Percentiles rank a stretch among this genome's conserved stretches.
Evolutionary conservation across 1,140 invertebrate genomes (phyloP).

Genomic region (Caenorhabditis tropicalis): DNA sequence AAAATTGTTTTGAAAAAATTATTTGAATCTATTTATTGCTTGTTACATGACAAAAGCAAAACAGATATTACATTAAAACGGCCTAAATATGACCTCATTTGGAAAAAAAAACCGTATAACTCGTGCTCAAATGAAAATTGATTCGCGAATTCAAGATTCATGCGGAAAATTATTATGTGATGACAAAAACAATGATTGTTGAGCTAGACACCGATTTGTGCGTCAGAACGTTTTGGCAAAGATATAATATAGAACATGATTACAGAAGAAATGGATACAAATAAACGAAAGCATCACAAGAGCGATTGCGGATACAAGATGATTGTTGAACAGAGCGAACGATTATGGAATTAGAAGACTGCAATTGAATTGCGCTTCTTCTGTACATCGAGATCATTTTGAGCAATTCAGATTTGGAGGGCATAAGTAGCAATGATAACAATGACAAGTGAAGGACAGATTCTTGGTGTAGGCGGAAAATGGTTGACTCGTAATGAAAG

Average conservation of each 20-base stretch:
- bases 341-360: not conserved
- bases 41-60: not conserved
- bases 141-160: not conserved
- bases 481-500: conserved; percentile 21
- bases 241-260: not conserved
- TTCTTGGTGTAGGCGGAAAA: conserved; percentile 11
- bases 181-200: not conserved
- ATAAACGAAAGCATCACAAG: conserved; percentile 1
- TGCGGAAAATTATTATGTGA: not conserved
- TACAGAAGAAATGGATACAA: not conserved
- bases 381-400: conserved; percentile 38
- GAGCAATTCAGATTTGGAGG: not conserved
- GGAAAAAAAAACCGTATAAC: conserved; percentile 25
- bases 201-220: conserved; percentile 33
- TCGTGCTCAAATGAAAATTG: not conserved
- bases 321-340: not conserved
- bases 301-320: conserved; percentile 11
- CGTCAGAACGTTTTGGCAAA: conserved; percentile 24
- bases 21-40: not conserved
- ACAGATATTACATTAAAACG: not conserved
- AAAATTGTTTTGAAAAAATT: too few species aligned
- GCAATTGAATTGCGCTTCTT: not conserved
- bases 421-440: not conserved
- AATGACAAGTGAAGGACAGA: conserved; percentile 44
- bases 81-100: conserved; percentile 14